Evolutionary conservation across 2,888 invertebrate species (phyloP).

Genomic region (Andricus curvator): DNA sequence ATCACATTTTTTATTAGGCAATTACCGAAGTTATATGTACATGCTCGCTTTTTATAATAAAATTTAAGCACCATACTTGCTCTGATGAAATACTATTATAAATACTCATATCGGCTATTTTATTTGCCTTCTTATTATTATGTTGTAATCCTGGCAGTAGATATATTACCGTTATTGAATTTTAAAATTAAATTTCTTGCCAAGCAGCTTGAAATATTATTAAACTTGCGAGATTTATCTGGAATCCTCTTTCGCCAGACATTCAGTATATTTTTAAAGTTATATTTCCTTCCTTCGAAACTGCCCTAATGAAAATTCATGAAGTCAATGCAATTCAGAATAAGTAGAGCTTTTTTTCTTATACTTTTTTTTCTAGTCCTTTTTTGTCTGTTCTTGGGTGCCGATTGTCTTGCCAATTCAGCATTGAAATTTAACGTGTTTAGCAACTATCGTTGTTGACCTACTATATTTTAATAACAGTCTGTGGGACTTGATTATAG

Average conservation of each 20-base stretch:
- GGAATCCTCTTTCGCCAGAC: slow-evolving; percentile 17
- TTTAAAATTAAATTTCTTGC: slow-evolving; percentile 35
- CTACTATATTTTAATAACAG: slow-evolving; percentile 6
- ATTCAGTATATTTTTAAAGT: slow-evolving; percentile 13
- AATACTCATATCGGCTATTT: background rate
- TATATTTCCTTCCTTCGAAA: slow-evolving; percentile 28
- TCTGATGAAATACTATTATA: background rate
- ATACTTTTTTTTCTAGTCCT: background rate
- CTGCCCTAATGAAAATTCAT: slow-evolving; percentile 24
- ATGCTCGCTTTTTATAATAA: too few relatives aligned
- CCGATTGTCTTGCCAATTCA: slow-evolving; percentile 17
- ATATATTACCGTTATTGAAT: slow-evolving; percentile 17
- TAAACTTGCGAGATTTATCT: slow-evolving; percentile 25
- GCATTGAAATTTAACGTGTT: slow-evolving; percentile 21
- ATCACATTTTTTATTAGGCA: too few relatives aligned
- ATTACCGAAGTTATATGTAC: too few relatives aligned
- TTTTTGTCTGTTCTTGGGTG: background rate
- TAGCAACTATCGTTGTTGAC: background rate
- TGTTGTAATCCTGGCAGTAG: background rate
- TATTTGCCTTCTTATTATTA: background rate
- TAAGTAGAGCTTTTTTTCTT: background rate
- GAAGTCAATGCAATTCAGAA: too few relatives aligned
- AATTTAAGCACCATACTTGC: background rate
- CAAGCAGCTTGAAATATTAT: background rate
- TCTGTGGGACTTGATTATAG: background rate